phyloP scores from a whole-genome alignment of 2,888 invertebrate species.

The Scaptomyza flava region DNA sequence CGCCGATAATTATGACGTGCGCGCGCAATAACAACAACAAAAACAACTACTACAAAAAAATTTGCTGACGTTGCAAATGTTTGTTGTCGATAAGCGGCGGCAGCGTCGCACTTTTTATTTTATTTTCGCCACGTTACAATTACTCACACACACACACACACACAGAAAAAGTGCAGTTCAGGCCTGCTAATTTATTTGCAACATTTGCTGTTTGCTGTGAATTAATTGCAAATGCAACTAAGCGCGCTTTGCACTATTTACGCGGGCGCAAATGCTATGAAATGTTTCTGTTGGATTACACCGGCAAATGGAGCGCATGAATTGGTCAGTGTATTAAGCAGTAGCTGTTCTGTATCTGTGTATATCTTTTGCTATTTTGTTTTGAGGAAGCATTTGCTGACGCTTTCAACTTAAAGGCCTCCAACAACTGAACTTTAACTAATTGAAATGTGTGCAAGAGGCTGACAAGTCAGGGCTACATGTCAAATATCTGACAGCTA shows the following conservation, averaged over 20 bases:
- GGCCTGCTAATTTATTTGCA: constrained; percentile 78
- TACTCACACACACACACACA: constrained; percentile 25
- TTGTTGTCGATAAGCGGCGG: constrained; percentile 66
- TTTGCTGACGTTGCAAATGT: constrained; percentile 47
- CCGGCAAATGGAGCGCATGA: constrained; percentile 63
- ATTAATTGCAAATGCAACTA: constrained; percentile 77
- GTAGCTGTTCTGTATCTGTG: neutral
- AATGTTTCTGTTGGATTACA: constrained; percentile 54
- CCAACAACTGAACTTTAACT: constrained; percentile 57
- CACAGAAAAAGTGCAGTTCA: constrained; percentile 5
- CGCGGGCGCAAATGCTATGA: constrained; percentile 20
- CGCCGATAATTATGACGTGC: constrained; percentile 76
- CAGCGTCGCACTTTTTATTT: constrained; percentile 69
- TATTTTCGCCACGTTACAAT: constrained; percentile 42
- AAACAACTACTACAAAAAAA: constrained; percentile 6
- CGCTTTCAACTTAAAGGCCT: constrained; percentile 29
- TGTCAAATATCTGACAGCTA: constrained; percentile 77
- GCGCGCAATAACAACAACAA: constrained; percentile 54
- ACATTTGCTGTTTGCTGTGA: constrained; percentile 79
- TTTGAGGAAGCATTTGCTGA: constrained; percentile 56
- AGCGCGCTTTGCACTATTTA: constrained; percentile 75
- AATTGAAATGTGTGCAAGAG: constrained; percentile 65
- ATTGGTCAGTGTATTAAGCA: constrained; percentile 25
- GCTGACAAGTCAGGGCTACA: constrained; percentile 12
- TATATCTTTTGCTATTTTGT: neutral